Percentiles rank a stretch among this genome's conserved stretches.
Evolutionary conservation across 2,888 invertebrate genomes (phyloP).

Genomic region (Oxyscelio sp.): DNA sequence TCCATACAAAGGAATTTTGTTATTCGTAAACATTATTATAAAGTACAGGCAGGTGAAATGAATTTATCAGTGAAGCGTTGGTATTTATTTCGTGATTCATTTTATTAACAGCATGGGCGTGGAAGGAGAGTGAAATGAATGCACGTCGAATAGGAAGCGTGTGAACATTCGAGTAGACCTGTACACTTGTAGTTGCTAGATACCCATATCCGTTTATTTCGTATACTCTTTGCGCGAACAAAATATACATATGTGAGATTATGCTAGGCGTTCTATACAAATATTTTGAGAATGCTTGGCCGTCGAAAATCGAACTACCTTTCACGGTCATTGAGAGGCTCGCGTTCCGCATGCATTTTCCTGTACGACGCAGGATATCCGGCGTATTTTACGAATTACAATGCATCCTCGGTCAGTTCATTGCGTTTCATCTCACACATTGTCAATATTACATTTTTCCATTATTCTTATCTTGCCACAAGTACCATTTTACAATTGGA

Average conservation of each 20-base stretch:
- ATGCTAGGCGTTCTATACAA: conserved; percentile 7
- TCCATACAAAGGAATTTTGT: no score
- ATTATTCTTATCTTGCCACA: neutral
- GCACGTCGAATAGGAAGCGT: conserved; percentile 23
- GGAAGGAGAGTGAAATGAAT: conserved; percentile 26
- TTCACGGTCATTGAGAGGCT: conserved; percentile 30
- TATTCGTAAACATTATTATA: no score
- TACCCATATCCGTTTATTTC: neutral
- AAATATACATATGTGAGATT: neutral
- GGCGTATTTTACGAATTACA: conserved; percentile 39
- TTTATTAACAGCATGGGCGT: conserved; percentile 31
- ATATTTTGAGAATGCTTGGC: conserved; percentile 12
- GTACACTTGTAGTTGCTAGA: neutral
- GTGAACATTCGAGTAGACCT: conserved; percentile 19
- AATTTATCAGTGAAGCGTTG: conserved; percentile 4
- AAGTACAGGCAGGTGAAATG: no score
- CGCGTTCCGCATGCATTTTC: conserved; percentile 22
- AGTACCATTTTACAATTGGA: neutral
- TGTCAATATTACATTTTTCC: conserved; percentile 13
- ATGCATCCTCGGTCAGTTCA: conserved; percentile 11
- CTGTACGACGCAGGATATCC: conserved; percentile 45
- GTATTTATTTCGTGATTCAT: conserved; percentile 39
- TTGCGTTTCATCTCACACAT: conserved; percentile 33
- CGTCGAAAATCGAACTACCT: conserved; percentile 1
- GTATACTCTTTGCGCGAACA: neutral